phyloP scores from a whole-genome alignment of 2,113 vertebrate species.

The Otis tarda region DNA sequence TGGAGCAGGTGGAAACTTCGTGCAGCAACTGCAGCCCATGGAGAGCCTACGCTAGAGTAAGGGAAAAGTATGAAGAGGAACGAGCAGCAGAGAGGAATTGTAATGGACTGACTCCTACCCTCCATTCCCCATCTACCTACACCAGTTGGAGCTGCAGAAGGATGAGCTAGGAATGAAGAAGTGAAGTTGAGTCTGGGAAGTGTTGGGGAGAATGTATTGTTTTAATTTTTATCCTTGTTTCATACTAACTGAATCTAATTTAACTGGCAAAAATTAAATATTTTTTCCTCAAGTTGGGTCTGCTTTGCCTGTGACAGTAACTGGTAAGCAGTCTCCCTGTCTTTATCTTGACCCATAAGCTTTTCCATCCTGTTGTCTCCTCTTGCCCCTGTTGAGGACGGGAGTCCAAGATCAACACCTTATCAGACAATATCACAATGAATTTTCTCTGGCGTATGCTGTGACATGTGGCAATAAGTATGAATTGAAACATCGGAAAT shows the following conservation, averaged over 20 bases:
- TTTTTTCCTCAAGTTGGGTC: neutral
- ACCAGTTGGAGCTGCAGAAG: accelerated
- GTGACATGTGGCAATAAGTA: neutral
- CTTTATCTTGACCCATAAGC: neutral
- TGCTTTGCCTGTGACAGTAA: neutral
- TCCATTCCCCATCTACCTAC: neutral
- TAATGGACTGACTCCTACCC: neutral
- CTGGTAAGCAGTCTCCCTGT: neutral
- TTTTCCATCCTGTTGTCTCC: neutral
- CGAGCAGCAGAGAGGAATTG: neutral
- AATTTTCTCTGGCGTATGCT: neutral
- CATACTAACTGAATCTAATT: neutral
- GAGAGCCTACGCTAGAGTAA: neutral
- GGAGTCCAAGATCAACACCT: neutral
- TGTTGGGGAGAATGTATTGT: neutral
- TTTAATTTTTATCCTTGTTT: neutral
- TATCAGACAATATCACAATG: neutral
- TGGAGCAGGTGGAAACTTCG: neutral
- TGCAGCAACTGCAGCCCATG: neutral
- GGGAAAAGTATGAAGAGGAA: neutral
- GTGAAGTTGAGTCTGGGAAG: neutral
- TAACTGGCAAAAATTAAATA: neutral
- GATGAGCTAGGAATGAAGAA: neutral
- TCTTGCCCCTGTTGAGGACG: neutral
- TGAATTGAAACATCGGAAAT: too few relatives aligned